Conservation (phyloP, 1,140 invertebrate genomes). For the Meloidogyne hapla region DNA sequence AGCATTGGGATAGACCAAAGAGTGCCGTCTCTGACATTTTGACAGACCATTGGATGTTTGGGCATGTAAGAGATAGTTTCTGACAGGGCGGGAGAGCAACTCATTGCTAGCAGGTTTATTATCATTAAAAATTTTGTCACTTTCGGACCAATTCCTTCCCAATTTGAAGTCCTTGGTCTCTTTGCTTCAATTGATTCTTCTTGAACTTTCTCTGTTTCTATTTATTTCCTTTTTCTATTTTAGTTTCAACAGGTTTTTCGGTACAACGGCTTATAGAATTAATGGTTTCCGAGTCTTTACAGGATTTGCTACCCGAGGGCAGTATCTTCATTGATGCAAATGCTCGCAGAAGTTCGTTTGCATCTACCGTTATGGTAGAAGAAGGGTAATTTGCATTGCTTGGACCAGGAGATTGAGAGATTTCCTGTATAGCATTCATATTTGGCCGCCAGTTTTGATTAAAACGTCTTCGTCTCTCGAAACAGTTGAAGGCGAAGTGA, state of each 20-base stretch:
- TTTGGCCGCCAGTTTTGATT: not conserved
- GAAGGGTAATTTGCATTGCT: not conserved
- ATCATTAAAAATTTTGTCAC: not conserved
- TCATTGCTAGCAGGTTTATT: not conserved
- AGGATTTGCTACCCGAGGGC: not conserved
- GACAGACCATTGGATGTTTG: not conserved
- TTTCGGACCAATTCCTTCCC: slow-evolving; percentile 13
- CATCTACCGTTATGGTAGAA: not conserved
- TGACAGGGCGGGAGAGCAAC: not conserved
- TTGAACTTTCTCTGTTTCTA: not conserved
- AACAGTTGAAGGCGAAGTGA: slow-evolving; percentile 7
- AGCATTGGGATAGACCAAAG: not conserved
- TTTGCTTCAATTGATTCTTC: not conserved
- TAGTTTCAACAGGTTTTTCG: not conserved
- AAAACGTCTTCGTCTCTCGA: not conserved
- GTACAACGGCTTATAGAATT: not conserved
- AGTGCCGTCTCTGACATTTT: slow-evolving; percentile 6
- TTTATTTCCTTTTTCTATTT: not conserved
- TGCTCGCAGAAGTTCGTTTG: not conserved
- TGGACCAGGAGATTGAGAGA: not conserved
- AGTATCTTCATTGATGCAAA: not conserved
- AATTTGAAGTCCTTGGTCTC: not conserved
- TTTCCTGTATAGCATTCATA: not conserved
- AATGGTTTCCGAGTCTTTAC: not conserved
- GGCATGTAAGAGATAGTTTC: not conserved